Percentiles rank a stretch among this genome's conserved stretches.
phyloP scores from a whole-genome alignment of 2,113 vertebrate species.

The Cebus imitator region DNA sequence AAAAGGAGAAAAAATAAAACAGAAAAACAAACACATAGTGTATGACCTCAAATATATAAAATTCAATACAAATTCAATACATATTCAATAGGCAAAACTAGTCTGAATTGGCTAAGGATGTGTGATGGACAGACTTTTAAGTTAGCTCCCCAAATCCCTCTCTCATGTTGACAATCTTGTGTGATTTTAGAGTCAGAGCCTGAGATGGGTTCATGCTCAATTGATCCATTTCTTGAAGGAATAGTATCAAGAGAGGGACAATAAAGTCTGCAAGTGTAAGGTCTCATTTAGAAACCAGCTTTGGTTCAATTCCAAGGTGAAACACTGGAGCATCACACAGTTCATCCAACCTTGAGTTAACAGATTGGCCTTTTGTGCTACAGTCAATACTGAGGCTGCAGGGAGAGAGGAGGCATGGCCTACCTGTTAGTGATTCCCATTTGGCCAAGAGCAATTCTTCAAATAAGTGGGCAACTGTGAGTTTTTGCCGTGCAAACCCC shows the following conservation, averaged over 20 bases:
- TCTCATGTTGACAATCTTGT: neutral
- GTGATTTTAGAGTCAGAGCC: neutral
- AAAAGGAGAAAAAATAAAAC: neutral
- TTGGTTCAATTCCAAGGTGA: neutral
- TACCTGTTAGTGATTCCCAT: neutral
- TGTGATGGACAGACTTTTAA: neutral
- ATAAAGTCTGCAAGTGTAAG: neutral
- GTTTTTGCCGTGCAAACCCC: neutral
- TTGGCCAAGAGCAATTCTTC: neutral
- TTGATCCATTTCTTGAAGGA: neutral
- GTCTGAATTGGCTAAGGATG: neutral
- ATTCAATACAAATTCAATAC: neutral
- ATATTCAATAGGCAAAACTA: neutral
- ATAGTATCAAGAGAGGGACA: neutral
- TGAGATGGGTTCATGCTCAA: neutral
- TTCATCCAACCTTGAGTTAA: neutral
- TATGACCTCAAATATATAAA: neutral
- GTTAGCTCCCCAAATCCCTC: neutral
- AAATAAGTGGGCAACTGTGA: neutral
- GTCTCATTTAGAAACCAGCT: neutral
- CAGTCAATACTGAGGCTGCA: neutral
- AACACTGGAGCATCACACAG: neutral
- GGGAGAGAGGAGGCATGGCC: neutral
- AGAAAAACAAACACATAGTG: neutral
- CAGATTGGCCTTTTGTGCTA: neutral